Evolutionary conservation across 2,888 invertebrate species (phyloP).

Genomic region (Philhelius pedissequus): DNA sequence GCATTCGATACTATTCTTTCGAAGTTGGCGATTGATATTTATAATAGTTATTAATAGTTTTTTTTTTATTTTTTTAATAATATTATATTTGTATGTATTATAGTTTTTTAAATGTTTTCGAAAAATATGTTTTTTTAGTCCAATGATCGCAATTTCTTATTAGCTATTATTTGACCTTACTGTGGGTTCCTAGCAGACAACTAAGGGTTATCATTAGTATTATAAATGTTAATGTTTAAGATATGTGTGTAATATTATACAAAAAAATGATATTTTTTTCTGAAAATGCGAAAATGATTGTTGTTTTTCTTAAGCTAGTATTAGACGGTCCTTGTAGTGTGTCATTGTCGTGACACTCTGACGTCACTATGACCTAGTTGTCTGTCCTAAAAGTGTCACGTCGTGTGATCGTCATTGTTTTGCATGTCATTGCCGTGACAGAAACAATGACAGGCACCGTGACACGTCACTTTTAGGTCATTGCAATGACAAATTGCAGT

Average conservation of each 20-base stretch:
- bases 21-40: constrained; percentile 74
- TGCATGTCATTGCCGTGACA: too few relatives aligned
- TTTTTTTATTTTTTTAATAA: background rate
- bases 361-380: too few relatives aligned
- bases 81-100: constrained; percentile 11
- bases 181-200: constrained; percentile 26
- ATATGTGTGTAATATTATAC: constrained; percentile 45
- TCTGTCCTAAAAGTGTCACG: too few relatives aligned
- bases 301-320: background rate
- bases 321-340: too few relatives aligned
- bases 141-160: constrained; percentile 13
- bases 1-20: constrained; percentile 77
- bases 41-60: constrained; percentile 15
- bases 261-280: constrained; percentile 13
- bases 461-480: too few relatives aligned
- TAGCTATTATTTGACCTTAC: constrained; percentile 3
- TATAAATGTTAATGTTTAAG: constrained; percentile 24
- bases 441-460: too few relatives aligned
- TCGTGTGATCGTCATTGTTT: too few relatives aligned
- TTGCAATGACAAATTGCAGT: too few relatives aligned
- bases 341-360: too few relatives aligned
- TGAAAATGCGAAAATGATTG: background rate
- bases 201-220: background rate
- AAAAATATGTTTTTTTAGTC: constrained; percentile 30
- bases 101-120: constrained; percentile 2